These are phyloP conservation scores for Tuta absoluta DNA, from an alignment of 2,888 invertebrate species.

Conservation along the genomic window DNA sequence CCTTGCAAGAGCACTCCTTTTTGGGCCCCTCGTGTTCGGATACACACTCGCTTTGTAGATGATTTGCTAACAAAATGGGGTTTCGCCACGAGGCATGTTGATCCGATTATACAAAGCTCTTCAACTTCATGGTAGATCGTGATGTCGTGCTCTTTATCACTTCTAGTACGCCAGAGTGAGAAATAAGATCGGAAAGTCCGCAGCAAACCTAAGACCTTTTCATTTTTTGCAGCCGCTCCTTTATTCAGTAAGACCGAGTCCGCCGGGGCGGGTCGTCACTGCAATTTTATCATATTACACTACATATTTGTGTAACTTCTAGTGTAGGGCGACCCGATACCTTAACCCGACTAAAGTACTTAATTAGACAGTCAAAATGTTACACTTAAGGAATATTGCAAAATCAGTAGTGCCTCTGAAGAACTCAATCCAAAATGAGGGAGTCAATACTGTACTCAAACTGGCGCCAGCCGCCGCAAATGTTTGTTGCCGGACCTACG, in stretches of 20 bases:
- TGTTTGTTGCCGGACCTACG: conserved; percentile 77
- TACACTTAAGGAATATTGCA: conserved; percentile 86
- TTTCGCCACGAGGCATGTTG: conserved; percentile 10
- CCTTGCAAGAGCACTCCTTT: neutral
- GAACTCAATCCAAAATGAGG: conserved; percentile 80
- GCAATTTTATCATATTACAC: conserved; percentile 56
- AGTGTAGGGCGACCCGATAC: conserved; percentile 74
- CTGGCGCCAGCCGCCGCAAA: conserved; percentile 82
- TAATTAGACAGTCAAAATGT: conserved; percentile 81
- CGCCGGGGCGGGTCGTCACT: conserved; percentile 79
- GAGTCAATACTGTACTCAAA: conserved; percentile 82
- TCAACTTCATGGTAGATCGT: conserved; percentile 27
- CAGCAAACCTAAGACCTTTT: conserved; percentile 49
- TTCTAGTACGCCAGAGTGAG: conserved; percentile 45
- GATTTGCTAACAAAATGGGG: neutral
- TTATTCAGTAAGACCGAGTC: conserved; percentile 66
- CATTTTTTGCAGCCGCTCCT: conserved; percentile 46
- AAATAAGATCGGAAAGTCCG: conserved; percentile 49
- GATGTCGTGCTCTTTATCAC: conserved; percentile 36
- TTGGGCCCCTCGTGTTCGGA: conserved; percentile 15
- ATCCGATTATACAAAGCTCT: neutral
- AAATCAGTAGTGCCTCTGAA: conserved; percentile 82
- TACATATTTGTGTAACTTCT: conserved; percentile 60
- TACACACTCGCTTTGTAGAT: conserved; percentile 2
- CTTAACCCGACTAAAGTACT: conserved; percentile 66